Conservation (phyloP, 2,888 invertebrate genomes). For the Rugalucina vietnamica region DNA sequence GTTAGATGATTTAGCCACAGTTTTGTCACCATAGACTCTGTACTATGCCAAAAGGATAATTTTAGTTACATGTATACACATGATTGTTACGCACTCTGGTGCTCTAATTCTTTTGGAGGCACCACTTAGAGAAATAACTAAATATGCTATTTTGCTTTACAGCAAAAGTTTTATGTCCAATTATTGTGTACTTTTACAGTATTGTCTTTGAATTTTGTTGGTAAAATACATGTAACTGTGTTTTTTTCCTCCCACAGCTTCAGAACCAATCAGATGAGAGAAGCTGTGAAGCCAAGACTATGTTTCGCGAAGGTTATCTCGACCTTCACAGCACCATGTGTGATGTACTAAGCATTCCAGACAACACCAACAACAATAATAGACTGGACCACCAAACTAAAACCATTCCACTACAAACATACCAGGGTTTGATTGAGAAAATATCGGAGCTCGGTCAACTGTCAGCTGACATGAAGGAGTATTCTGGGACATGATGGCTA, state of each 20-base stretch:
- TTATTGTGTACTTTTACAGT: too few species aligned
- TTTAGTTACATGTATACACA: too few species aligned
- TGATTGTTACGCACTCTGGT: too few species aligned
- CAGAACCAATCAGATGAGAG: not conserved
- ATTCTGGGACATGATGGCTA: not conserved
- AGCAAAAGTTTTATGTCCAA: too few species aligned
- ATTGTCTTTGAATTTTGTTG: too few species aligned
- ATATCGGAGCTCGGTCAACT: slow-evolving; percentile 1
- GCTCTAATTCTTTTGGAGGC: too few species aligned
- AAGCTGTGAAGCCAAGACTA: not conserved
- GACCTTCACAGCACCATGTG: not conserved
- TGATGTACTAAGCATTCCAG: not conserved
- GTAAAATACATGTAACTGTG: too few species aligned
- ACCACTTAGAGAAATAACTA: too few species aligned
- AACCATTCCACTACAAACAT: not conserved
- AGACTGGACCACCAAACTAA: slow-evolving; percentile 1
- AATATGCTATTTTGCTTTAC: too few species aligned
- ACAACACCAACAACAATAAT: not conserved
- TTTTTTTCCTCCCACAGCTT: not conserved
- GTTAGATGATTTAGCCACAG: too few species aligned
- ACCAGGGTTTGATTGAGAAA: slow-evolving; percentile 4
- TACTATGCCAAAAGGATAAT: too few species aligned
- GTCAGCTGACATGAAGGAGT: not conserved
- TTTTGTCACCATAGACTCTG: too few species aligned
- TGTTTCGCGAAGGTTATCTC: slow-evolving; percentile 5